A percentile compares a stretch with the other conserved stretches of the same genome.
phyloP scores from a whole-genome alignment of 2,113 vertebrate genomes.

The Trichechus manatus region DNA sequence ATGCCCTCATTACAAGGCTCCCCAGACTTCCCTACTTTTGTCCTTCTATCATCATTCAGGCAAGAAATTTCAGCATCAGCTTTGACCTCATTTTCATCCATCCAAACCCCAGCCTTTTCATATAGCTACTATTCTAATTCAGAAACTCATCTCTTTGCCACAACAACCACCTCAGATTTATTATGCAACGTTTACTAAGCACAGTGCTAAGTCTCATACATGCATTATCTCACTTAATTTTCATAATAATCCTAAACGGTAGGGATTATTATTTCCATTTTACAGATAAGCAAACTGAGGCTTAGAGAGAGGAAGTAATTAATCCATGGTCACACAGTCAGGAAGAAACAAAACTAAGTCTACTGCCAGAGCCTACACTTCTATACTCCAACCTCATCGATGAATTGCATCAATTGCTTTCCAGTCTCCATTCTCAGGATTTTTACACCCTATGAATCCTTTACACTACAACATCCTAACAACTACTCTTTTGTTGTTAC shows the following conservation, averaged over 20 bases:
- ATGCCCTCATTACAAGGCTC: background rate
- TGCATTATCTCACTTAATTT: conserved; percentile 53
- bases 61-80: conserved; percentile 19
- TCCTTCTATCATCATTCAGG: background rate
- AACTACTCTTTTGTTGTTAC: background rate
- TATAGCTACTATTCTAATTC: conserved; percentile 27
- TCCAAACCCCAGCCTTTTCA: conserved; percentile 7
- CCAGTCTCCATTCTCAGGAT: background rate
- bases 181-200: conserved; percentile 35
- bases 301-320: conserved; percentile 33
- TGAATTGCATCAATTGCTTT: conserved; percentile 28
- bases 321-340: background rate
- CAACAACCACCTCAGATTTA: background rate
- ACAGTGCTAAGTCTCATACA: background rate
- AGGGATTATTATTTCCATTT: background rate
- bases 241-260: conserved; percentile 22
- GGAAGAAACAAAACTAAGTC: conserved; percentile 38
- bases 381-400: conserved; percentile 20
- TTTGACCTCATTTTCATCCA: conserved; percentile 31
- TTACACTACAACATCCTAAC: background rate
- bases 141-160: conserved; percentile 1
- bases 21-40: background rate
- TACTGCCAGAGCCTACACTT: background rate
- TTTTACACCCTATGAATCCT: background rate
- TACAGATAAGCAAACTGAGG: conserved; percentile 3